Percentiles rank a stretch among this genome's conserved stretches.
These are phyloP conservation scores for Porites lobata DNA, from an alignment of 92 coral and sea anemone genomes.

Conservation along the genomic window DNA sequence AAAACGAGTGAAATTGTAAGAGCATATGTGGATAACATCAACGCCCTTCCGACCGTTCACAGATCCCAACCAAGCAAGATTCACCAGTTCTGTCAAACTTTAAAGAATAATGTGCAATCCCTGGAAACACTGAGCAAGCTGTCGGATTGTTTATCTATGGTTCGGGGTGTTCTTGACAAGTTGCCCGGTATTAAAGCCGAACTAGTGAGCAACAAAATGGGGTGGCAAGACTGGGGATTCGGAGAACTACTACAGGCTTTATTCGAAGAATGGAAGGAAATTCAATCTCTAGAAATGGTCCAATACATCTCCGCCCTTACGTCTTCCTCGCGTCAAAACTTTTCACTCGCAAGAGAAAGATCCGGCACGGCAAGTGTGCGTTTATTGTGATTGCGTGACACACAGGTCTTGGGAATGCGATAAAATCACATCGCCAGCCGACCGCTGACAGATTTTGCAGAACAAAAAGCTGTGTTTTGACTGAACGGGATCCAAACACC, in stretches of 20 bases:
- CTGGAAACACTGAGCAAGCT: slow-evolving; percentile 55
- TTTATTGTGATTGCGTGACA: slow-evolving; percentile 53
- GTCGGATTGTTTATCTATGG: slow-evolving; percentile 59
- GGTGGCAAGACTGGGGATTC: slow-evolving; percentile 72
- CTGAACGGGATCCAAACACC: slow-evolving; percentile 51
- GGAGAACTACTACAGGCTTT: slow-evolving; percentile 46
- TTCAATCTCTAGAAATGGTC: slow-evolving; percentile 40
- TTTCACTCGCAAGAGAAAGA: background rate
- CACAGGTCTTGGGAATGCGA: slow-evolving; percentile 66
- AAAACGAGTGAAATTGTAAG: background rate
- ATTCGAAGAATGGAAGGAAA: slow-evolving; percentile 70
- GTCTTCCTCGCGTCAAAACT: background rate
- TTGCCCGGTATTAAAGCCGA: slow-evolving; percentile 62
- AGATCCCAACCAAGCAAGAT: slow-evolving; percentile 16
- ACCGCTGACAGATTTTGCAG: slow-evolving; percentile 42
- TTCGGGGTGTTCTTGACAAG: slow-evolving; percentile 55
- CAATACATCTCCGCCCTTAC: background rate
- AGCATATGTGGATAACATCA: slow-evolving; percentile 12
- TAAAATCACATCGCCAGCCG: slow-evolving; percentile 42
- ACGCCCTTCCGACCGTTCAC: background rate
- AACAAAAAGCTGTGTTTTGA: slow-evolving; percentile 42
- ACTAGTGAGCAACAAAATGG: slow-evolving; percentile 50
- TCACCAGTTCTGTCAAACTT: slow-evolving; percentile 27
- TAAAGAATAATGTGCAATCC: slow-evolving; percentile 62
- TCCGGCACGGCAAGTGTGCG: slow-evolving; percentile 7